Conservation (phyloP, 2,888 invertebrate species). For the Pseudolycoriella hygida region DNA sequence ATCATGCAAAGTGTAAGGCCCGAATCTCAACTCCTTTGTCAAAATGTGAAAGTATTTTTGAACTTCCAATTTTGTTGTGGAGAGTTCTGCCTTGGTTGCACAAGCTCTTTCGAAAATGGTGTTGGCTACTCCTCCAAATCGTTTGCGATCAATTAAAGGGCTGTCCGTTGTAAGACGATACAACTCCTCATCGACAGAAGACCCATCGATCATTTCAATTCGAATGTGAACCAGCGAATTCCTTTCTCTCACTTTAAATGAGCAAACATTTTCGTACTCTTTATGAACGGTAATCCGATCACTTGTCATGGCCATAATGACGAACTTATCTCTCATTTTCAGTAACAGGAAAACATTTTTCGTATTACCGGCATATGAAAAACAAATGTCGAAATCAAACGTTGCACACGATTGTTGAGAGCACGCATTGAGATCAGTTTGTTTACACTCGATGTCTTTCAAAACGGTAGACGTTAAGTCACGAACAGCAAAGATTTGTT, state of each 20-base stretch:
- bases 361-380: too few relatives aligned
- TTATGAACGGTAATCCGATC: too few relatives aligned
- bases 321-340: too few relatives aligned
- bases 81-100: not conserved
- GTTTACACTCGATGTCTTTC: too few relatives aligned
- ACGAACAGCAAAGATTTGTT: slow-evolving; percentile 4
- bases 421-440: too few relatives aligned
- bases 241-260: not conserved
- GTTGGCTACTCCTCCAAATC: not conserved
- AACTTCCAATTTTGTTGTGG: not conserved
- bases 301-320: too few relatives aligned
- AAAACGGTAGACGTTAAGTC: slow-evolving; percentile 7
- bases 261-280: too few relatives aligned
- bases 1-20: not conserved
- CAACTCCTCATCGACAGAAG: not conserved
- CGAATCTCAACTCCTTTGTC: not conserved
- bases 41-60: slow-evolving; percentile 1
- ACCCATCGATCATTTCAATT: not conserved
- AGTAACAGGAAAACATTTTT: too few relatives aligned
- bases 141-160: not conserved
- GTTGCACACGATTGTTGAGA: too few relatives aligned
- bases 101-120: not conserved
- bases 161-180: not conserved
- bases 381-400: too few relatives aligned
- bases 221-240: not conserved